Evolutionary conservation across 2,797 vertebrate species (phyloP).

Genomic region (Remorina albescens): DNA sequence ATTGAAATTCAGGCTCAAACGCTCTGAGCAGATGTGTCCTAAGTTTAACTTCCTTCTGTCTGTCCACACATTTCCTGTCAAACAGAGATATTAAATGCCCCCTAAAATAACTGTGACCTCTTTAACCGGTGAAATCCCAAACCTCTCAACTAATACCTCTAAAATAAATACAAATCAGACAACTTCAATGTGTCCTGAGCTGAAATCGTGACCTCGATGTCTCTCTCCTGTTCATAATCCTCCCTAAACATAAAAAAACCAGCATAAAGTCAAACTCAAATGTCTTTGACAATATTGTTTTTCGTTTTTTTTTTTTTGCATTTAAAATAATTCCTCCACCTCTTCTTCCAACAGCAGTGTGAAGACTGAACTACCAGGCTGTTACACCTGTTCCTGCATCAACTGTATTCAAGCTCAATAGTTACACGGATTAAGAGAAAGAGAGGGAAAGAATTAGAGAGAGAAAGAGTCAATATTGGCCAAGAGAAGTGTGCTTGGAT

Average conservation of each 20-base stretch:
- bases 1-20: too few relatives aligned
- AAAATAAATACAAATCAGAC: background rate
- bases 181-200: too few relatives aligned
- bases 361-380: background rate
- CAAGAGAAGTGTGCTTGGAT: constrained; percentile 65
- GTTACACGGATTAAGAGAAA: constrained; percentile 23
- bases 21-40: too few relatives aligned
- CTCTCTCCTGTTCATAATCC: background rate
- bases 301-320: too few relatives aligned
- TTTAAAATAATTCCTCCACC: background rate
- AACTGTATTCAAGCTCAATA: constrained; percentile 24
- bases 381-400: constrained; percentile 49
- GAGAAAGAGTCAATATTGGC: constrained; percentile 69
- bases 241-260: too few relatives aligned
- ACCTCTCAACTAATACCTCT: background rate
- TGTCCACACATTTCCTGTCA: too few relatives aligned
- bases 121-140: too few relatives aligned
- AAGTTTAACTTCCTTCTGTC: too few relatives aligned
- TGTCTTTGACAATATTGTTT: too few relatives aligned
- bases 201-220: background rate
- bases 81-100: too few relatives aligned
- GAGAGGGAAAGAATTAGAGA: constrained; percentile 12
- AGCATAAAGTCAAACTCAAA: too few relatives aligned
- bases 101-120: too few relatives aligned
- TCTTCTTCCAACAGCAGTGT: background rate